Base-by-base conservation (phyloP, 37 sponge, comb jelly and placozoan genomes). In the Geodia barretti region DNA sequence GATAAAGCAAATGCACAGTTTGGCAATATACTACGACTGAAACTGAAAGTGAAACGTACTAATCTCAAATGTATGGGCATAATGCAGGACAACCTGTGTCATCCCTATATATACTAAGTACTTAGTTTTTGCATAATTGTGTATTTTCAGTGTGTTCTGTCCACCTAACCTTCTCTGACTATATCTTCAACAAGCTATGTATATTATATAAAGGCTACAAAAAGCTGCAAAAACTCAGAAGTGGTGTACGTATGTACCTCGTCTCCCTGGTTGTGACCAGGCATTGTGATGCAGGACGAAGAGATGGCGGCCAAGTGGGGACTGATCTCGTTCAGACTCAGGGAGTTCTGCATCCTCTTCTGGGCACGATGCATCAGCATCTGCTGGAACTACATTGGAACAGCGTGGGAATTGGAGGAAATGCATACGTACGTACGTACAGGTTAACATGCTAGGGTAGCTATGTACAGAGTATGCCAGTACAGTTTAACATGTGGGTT, bases 271-370 rank as follows among this genome's bases (percentile, higher is more conserved):
- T 62, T 88, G 79, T 88, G 86, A 39, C 93, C 93, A 24, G 93
- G 93, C 73, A 93, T 85, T 26, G 93, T 81, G 69, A 93, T 93
- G 75, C 83, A 84, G 68, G 93, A 89, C 60, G 90, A 89, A 17
- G 82, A 66, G 73, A 93, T 93, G 77, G 89, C 90, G 2, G 95
- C 95, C 74, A 94, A 77, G 58, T 94, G 91, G 21, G 95, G 95
- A 72, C 95, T 94, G 86, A 94, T 87, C 88, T 94, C 92, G 41
- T 84, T 67, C 25, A 94, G 80, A 58, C 88, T 91, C 28, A 94
- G 84, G 23, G 89, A 69, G 4, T 70, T 79, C 47, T 91, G 79
- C 86, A 90, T 87, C 29, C 95, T 66, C 89, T 94, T 94, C 83
- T 94, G 95, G 47, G 95, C 78, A 26, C 92, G 75, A 28, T 84